Percentiles rank a stretch among this genome's conserved stretches.
phyloP scores from a whole-genome alignment of 2,113 vertebrate genomes.

The Oxyruncus cristatus region DNA sequence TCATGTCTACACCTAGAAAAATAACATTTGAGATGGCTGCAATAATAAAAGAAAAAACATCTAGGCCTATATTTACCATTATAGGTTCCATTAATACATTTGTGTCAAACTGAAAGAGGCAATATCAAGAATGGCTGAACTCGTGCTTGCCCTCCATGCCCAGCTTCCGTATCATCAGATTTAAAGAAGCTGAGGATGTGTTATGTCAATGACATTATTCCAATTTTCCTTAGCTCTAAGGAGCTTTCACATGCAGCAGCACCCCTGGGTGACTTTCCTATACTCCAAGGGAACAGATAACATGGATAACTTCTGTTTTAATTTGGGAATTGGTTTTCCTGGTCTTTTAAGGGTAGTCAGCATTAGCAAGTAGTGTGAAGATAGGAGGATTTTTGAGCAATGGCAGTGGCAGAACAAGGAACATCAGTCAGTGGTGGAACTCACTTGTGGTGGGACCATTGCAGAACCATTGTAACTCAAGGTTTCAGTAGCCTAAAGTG shows the following conservation, averaged over 20 bases:
- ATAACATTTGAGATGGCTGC: not conserved
- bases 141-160: not conserved
- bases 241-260: not conserved
- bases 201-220: not conserved
- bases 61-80: not conserved
- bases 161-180: not conserved
- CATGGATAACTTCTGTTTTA: not conserved
- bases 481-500: not conserved
- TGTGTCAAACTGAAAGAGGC: not conserved
- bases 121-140: not conserved
- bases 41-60: not conserved
- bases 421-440: not conserved
- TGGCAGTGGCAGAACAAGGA: not conserved
- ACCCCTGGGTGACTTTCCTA: not conserved
- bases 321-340: not conserved
- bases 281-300: not conserved
- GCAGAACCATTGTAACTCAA: not conserved
- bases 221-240: not conserved
- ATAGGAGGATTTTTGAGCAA: not conserved
- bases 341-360: not conserved
- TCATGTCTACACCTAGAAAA: not conserved
- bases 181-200: not conserved
- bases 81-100: not conserved
- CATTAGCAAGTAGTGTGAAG: not conserved
- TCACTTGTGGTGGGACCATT: accelerated